Percentiles rank a stretch among this genome's conserved stretches.
Conservation (phyloP, 92 coral and sea anemone genomes). For the Plumapathes pennacea region DNA sequence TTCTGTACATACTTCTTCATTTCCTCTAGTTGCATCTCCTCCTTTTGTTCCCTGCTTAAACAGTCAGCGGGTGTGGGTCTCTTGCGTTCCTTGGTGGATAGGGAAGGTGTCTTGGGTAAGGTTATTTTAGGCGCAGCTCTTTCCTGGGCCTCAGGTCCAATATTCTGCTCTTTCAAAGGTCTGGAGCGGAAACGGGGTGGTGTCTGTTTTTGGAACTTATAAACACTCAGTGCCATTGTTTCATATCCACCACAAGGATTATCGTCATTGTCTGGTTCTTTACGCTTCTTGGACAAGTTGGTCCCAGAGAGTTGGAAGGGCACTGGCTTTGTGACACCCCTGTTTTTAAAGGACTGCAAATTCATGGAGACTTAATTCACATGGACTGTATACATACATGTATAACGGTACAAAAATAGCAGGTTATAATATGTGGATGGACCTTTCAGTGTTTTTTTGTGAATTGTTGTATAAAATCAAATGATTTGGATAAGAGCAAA, state of each 20-base stretch:
- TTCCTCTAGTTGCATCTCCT: constrained; percentile 73
- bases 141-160: constrained; percentile 31
- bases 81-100: constrained; percentile 64
- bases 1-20: constrained; percentile 69
- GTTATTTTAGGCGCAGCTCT: constrained; percentile 57
- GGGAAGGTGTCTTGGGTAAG: constrained; percentile 81
- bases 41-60: constrained; percentile 78
- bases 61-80: constrained; percentile 69
- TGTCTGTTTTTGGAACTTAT: constrained; percentile 78
- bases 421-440: too few relatives aligned
- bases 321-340: constrained; percentile 73
- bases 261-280: constrained; percentile 66
- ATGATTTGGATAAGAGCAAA: too few relatives aligned
- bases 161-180: constrained; percentile 54
- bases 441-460: too few relatives aligned
- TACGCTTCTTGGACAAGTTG: constrained; percentile 60
- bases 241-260: constrained; percentile 60
- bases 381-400: too few relatives aligned
- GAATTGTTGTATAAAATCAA: too few relatives aligned
- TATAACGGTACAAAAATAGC: too few relatives aligned
- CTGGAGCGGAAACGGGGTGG: constrained; percentile 86
- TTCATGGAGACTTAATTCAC: too few relatives aligned
- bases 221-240: constrained; percentile 90
- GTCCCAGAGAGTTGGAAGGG: constrained; percentile 78
- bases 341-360: constrained; percentile 77